Percentiles rank a stretch among this genome's conserved stretches.
These are phyloP conservation scores for Stegastes partitus DNA, from an alignment of 2,113 vertebrate genomes.

Conservation along the genomic window DNA sequence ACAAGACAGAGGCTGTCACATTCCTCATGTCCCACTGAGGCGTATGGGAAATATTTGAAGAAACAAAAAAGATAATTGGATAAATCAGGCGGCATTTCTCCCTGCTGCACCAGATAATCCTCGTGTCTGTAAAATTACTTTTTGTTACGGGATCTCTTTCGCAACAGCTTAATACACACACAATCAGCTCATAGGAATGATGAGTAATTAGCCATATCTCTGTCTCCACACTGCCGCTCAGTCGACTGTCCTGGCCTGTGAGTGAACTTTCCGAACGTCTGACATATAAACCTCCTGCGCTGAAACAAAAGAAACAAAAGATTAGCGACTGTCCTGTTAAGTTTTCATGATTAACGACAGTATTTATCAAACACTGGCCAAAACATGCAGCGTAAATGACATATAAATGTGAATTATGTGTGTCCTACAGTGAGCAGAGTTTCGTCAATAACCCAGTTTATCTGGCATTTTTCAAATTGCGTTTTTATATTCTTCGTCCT, in stretches of 20 bases:
- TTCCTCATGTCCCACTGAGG: background rate
- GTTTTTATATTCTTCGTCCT: slow-evolving; percentile 1
- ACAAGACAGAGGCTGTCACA: background rate
- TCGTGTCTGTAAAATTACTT: slow-evolving; percentile 12
- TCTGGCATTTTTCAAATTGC: background rate
- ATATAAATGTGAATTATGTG: background rate
- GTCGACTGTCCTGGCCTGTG: slow-evolving; percentile 5
- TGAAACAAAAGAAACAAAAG: slow-evolving; percentile 28
- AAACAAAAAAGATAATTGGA: slow-evolving; percentile 48
- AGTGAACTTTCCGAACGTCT: slow-evolving; percentile 20
- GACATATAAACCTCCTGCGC: background rate
- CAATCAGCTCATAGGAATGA: slow-evolving; percentile 41
- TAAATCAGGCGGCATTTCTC: slow-evolving; percentile 29
- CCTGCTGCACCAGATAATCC: slow-evolving; percentile 35
- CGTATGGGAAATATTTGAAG: slow-evolving; percentile 18
- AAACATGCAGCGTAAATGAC: slow-evolving; percentile 3
- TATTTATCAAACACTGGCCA: background rate
- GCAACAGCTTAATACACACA: slow-evolving; percentile 21
- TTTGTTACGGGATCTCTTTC: slow-evolving; percentile 33
- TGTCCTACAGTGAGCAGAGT: no score
- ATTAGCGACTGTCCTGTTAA: slow-evolving; percentile 27
- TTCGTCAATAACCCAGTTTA: no score
- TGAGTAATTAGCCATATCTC: slow-evolving; percentile 35
- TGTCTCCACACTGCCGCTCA: slow-evolving; percentile 40
- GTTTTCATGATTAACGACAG: slow-evolving; percentile 19